phyloP scores from a whole-genome alignment of 2,888 invertebrate genomes.

The Drosophila meridiana region DNA sequence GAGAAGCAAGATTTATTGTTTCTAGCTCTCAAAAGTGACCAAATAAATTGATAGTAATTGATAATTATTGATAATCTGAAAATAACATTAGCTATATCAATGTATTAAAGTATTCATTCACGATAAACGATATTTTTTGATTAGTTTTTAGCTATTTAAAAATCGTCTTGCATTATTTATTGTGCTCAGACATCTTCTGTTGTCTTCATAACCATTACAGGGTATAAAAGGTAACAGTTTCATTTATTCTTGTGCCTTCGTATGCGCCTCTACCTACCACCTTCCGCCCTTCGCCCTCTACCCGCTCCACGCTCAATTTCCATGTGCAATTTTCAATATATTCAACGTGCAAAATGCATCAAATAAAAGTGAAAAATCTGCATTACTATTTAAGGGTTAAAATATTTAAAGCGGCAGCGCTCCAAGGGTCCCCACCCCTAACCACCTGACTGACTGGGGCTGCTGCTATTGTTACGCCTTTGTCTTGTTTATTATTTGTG shows the following conservation, averaged over 20 bases:
- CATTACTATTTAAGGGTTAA: constrained; percentile 74
- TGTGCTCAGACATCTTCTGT: not conserved
- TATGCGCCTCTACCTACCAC: not conserved
- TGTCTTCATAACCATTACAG: not conserved
- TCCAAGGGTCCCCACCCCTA: not conserved
- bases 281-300: not conserved
- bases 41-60: not conserved
- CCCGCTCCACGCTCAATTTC: constrained; percentile 29
- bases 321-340: constrained; percentile 60
- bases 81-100: not conserved
- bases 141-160: not conserved
- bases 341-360: constrained; percentile 50
- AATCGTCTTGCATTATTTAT: not conserved
- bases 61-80: not conserved
- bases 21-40: too few species aligned
- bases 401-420: constrained; percentile 35
- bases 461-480: constrained; percentile 60
- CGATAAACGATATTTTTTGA: not conserved
- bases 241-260: constrained; percentile 18
- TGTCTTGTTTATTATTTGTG: constrained; percentile 77
- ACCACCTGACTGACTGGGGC: not conserved
- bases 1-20: not conserved
- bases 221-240: constrained; percentile 29
- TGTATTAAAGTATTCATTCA: not conserved
- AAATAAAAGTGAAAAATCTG: constrained; percentile 58